phyloP scores from a whole-genome alignment of 2,113 vertebrate genomes.

The Mormyrus iriodes region DNA sequence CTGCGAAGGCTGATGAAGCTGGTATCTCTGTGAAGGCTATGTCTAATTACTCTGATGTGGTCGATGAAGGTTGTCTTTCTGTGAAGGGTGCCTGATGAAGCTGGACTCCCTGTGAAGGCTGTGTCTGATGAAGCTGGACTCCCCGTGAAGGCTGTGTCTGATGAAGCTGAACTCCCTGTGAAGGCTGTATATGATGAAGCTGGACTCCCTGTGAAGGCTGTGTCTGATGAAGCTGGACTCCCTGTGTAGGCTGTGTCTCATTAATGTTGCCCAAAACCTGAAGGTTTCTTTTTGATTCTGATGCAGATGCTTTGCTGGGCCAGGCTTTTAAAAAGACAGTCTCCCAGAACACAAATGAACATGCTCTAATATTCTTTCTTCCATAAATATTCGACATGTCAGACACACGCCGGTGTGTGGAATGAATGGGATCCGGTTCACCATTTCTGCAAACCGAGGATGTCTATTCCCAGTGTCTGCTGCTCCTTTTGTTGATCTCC shows the following conservation, averaged over 20 bases:
- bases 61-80: too few relatives aligned
- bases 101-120: too few relatives aligned
- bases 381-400: not conserved
- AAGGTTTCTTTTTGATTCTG: not conserved
- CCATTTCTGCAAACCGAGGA: not conserved
- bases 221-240: too few relatives aligned
- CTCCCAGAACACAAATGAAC: conserved; percentile 9
- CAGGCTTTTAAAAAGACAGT: not conserved
- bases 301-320: not conserved
- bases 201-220: too few relatives aligned
- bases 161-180: too few relatives aligned
- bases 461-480: not conserved
- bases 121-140: too few relatives aligned
- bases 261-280: not conserved
- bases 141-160: too few relatives aligned
- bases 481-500: not conserved
- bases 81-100: too few relatives aligned
- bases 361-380: not conserved
- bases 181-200: too few relatives aligned
- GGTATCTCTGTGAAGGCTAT: not conserved
- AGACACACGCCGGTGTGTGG: not conserved
- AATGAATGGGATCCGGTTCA: not conserved
- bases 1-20: not conserved
- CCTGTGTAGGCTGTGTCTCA: not conserved
- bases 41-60: not conserved